Evolutionary conservation across 2,888 invertebrate species (phyloP), one percentile per base, ranked within the genome.

Genomic region (Electrophaes corylata): DNA sequence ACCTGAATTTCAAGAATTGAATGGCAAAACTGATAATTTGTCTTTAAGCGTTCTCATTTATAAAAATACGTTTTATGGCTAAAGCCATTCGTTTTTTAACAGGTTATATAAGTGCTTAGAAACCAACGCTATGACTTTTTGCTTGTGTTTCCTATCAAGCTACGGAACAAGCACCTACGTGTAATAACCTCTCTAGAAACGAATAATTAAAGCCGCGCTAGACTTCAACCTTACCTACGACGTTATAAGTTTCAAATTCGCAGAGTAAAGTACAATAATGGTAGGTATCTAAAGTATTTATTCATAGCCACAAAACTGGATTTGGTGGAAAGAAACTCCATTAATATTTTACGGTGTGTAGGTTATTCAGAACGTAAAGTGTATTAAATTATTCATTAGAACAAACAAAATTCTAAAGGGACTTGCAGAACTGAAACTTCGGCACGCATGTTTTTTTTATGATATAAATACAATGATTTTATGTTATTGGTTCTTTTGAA

Each of bases 341-440:
- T 75, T 71, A 75, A 76, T 74, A 73, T 73, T 73, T 67, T 59
- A 73, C 60, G 64, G 55, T 46, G 65, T 59, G 57, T 60, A 65
- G 66, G 63, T 65, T 68, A 64, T 70, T 66, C 70, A 64, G 59
- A 67, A 68, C 68, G 64, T 72, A 67, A 67, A 70, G 66, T 71
- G 66, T 69, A 66, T 70, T 79, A 65, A 78, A 80, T 79, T 77
- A 81, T 81, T 81, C 71, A 81, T 70, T 69, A 54, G 61, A 69
- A 72, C 44, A 18, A 43, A 18, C 18, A 39, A 40, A 16, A 49
- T 31, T 6, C 5, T 14, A 19, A 19, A 12, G 20, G 1, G 0
- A 14, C 6, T 10, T 16, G 12, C 19, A 40, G 49, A 49, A 40
- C 18, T 29, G 49, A 49, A 49, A 49, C 39, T 49, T n/a, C 37